Evolutionary conservation across 23 tunicate genomes (phyloP), one percentile per base, ranked within the genome.

Genomic region (Oikopleura albicans): DNA sequence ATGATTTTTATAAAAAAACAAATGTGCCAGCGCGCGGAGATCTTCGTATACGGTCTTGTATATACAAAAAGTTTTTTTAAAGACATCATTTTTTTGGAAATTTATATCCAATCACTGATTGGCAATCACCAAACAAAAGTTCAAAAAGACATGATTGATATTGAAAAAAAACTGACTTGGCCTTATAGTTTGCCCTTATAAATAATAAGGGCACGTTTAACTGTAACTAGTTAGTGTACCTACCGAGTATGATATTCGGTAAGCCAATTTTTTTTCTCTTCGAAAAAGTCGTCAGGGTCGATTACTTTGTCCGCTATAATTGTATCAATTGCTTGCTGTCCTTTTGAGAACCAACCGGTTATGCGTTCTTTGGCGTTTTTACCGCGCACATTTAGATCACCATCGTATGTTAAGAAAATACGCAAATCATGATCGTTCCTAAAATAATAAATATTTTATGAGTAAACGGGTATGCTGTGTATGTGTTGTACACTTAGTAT

Each of bases 281-380:
- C 79, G 79, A 71, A 71, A 71, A 71, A 71, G 28, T 16, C 34
- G 31, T 71, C 79, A 31, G 79, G 79, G 31, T 71, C 79, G 27
- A 12, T 71, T 16, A 71, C 79, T 12, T 29, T 16, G 79, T 71
- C 79, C 4, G 27, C 35, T 16, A 71, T 12, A 16, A 29, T 29
- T 12, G 79, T 29, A 12, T 71, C 34, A 71, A 71, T 16, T 71
- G 79, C 79, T 37, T 12, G 27, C 31, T 71, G 34, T 16, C 79
- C 79, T 29, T 86, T 89, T 79, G 84, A 89, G 37, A 92, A 84
- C 56, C 91, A 90, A 40, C 97, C 97, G 76, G 91, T 84, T 0
- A 92, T 35, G 49, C 83, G 66, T 84, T 92, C 97, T 88, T 92
- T 92, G 40, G 91, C 88, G 86, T 92, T 92, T 84, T 92, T 92